Conservation (phyloP, 2,888 invertebrate genomes). For the Heliconius aoede region DNA sequence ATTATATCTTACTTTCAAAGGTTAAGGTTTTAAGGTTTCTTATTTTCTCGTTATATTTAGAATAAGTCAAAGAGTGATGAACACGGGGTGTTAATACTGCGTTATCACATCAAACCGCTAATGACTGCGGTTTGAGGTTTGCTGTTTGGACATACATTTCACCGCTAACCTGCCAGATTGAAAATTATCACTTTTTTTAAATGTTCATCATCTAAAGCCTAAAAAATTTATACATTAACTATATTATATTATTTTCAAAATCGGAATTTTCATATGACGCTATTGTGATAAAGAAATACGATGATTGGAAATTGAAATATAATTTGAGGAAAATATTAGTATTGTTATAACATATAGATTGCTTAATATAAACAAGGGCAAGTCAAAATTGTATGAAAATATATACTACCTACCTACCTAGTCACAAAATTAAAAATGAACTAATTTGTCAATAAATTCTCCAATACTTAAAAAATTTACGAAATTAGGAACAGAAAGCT, state of each 20-base stretch:
- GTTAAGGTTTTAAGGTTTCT: too few species aligned
- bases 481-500: background rate
- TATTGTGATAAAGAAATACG: background rate
- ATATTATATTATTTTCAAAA: too few species aligned
- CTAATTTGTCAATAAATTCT: background rate
- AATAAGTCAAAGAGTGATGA: conserved; percentile 18
- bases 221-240: background rate
- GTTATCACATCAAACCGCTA: conserved; percentile 28
- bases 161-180: conserved; percentile 15
- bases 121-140: conserved; percentile 17
- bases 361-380: too few species aligned
- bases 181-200: conserved; percentile 9
- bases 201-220: background rate
- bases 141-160: conserved; percentile 21
- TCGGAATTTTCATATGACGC: background rate
- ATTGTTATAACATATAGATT: too few species aligned
- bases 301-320: background rate
- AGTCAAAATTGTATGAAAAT: too few species aligned
- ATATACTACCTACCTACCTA: too few species aligned
- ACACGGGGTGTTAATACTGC: conserved; percentile 2
- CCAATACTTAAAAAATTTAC: background rate
- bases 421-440: too few species aligned
- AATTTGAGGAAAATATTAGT: too few species aligned
- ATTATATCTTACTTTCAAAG: background rate
- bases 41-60: background rate